Conservation (phyloP, 2,797 vertebrate genomes). For the Sebastes oblongus region DNA sequence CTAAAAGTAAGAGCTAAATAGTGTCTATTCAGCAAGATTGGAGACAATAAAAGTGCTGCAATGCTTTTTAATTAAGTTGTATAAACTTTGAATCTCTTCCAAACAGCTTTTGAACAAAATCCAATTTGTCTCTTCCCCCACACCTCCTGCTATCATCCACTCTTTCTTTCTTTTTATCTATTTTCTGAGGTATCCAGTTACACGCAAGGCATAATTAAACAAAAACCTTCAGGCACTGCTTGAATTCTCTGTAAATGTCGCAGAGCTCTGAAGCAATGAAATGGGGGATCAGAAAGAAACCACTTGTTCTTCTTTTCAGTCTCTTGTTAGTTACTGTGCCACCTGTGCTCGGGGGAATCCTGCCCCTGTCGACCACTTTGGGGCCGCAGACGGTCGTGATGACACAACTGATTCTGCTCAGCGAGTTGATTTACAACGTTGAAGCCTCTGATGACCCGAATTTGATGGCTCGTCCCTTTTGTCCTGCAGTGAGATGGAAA, state of each 20-base stretch:
- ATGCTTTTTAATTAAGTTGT: conserved; percentile 59
- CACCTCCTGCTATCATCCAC: background rate
- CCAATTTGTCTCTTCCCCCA: conserved; percentile 38
- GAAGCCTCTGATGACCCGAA: conserved; percentile 82
- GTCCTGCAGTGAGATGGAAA: conserved; percentile 84
- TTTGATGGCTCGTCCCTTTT: conserved; percentile 79
- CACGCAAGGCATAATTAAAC: conserved; percentile 52
- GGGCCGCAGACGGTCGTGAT: conserved; percentile 52
- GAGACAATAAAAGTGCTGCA: conserved; percentile 28
- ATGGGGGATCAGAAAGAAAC: background rate
- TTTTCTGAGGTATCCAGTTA: conserved; percentile 36
- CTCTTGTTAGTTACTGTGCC: conserved; percentile 22
- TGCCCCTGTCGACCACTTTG: conserved; percentile 50
- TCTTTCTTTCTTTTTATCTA: background rate
- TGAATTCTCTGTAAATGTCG: conserved; percentile 24
- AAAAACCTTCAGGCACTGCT: conserved; percentile 16
- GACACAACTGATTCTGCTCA: conserved; percentile 79
- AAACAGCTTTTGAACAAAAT: conserved; percentile 65
- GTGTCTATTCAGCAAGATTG: conserved; percentile 15
- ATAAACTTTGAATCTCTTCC: conserved; percentile 66
- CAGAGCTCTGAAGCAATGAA: conserved; percentile 1
- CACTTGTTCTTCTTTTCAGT: conserved; percentile 15
- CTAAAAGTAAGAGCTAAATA: conserved; percentile 6
- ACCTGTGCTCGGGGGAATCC: conserved; percentile 39
- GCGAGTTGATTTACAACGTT: conserved; percentile 74